Percentiles rank a stretch among this genome's conserved stretches.
These are phyloP conservation scores for Holothuria glaberrima DNA, from an alignment of 35 echinoderm and acorn worm genomes.

Conservation along the genomic window DNA sequence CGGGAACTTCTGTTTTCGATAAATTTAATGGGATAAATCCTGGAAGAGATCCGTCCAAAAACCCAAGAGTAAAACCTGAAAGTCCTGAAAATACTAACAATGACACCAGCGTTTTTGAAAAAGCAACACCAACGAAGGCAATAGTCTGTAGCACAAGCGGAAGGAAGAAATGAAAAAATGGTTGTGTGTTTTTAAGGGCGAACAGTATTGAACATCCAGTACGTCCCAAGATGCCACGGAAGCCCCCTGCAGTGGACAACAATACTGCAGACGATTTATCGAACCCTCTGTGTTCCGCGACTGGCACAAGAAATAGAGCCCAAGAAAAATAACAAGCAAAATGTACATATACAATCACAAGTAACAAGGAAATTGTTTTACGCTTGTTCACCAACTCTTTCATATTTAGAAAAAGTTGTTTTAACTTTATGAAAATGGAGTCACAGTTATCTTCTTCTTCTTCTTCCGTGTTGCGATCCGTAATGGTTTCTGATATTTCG, in stretches of 20 bases:
- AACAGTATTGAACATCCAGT: background rate
- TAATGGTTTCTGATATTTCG: too few species aligned
- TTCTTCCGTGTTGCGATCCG: too few species aligned
- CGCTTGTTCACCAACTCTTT: too few species aligned
- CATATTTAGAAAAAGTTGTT: too few species aligned
- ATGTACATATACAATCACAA: conserved; percentile 1
- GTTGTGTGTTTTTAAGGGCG: background rate
- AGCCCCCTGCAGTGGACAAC: background rate
- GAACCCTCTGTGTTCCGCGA: background rate
- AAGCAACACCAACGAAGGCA: conserved; percentile 16
- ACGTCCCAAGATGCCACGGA: background rate
- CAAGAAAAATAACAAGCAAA: conserved; percentile 32
- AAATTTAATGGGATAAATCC: conserved; percentile 21
- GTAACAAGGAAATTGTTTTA: background rate
- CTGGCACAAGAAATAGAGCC: background rate
- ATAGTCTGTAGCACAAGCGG: background rate
- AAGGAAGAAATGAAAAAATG: background rate
- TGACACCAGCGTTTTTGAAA: background rate
- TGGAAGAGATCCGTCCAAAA: background rate
- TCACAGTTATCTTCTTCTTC: too few species aligned
- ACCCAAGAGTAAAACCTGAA: background rate
- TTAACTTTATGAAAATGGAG: too few species aligned
- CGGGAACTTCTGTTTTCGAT: background rate
- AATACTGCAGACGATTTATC: background rate
- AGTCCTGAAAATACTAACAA: background rate